A percentile compares a stretch with the other conserved stretches of the same genome.
Evolutionary conservation across 2,797 vertebrate genomes (phyloP).

Genomic region (Myiotriccus ornatus): DNA sequence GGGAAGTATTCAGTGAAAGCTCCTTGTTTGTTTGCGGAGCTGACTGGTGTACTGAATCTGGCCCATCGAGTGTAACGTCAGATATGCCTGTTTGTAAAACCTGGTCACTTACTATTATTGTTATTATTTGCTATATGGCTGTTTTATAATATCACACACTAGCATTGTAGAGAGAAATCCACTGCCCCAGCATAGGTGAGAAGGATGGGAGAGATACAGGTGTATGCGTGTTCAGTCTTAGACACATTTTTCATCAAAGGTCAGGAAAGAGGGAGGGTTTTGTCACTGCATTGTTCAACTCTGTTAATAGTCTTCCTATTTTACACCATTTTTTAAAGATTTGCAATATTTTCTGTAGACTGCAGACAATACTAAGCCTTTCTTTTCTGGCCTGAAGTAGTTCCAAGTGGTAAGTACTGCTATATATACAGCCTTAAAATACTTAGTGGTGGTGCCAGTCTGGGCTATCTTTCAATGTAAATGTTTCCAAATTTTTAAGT

Average conservation of each 20-base stretch:
- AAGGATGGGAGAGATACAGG: not conserved
- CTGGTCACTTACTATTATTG: constrained; percentile 11
- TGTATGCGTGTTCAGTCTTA: constrained; percentile 27
- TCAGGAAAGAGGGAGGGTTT: constrained; percentile 62
- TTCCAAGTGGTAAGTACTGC: constrained; percentile 73
- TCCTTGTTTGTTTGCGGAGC: not conserved
- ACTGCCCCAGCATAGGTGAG: constrained; percentile 21
- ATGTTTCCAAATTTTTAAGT: constrained; percentile 72
- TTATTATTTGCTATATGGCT: constrained; percentile 51
- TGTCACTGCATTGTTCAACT: constrained; percentile 67
- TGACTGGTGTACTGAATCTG: not conserved
- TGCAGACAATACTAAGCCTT: constrained; percentile 68
- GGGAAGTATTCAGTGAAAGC: not conserved
- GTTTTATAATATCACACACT: constrained; percentile 46
- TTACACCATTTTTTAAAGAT: constrained; percentile 73
- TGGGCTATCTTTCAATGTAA: constrained; percentile 72
- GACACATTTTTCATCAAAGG: constrained; percentile 49
- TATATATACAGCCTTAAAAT: constrained; percentile 75
- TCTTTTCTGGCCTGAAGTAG: constrained; percentile 75
- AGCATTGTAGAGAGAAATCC: constrained; percentile 51
- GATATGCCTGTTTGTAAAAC: constrained; percentile 8
- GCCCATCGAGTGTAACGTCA: not conserved
- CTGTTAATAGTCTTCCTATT: constrained; percentile 76
- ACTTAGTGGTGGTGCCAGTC: constrained; percentile 72
- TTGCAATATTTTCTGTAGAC: constrained; percentile 75